These are phyloP conservation scores for Sturnira hondurensis DNA, from an alignment of 2,113 vertebrate species.

Conservation along the genomic window DNA sequence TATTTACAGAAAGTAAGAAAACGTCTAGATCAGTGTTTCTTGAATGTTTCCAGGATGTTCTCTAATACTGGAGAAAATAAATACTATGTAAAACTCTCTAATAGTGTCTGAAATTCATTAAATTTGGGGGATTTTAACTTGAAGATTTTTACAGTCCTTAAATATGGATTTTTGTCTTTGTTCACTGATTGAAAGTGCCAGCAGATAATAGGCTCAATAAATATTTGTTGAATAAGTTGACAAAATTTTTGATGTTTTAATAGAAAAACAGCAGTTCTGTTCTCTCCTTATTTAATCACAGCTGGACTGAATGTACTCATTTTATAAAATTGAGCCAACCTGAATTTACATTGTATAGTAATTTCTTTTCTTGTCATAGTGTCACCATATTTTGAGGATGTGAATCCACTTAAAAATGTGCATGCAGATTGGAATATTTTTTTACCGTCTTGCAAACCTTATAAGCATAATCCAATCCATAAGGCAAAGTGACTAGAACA, in stretches of 20 bases:
- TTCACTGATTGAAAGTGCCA: background rate
- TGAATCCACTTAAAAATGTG: background rate
- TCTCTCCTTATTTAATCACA: background rate
- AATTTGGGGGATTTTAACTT: background rate
- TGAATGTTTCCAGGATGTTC: background rate
- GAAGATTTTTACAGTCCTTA: background rate
- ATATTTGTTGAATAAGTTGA: background rate
- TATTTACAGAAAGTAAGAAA: background rate
- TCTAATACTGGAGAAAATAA: background rate
- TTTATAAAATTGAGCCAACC: background rate
- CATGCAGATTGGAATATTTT: background rate
- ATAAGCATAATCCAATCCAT: background rate
- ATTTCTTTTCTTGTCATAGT: background rate
- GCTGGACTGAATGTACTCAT: background rate
- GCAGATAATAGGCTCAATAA: background rate
- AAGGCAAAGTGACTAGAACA: background rate
- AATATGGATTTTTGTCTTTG: background rate
- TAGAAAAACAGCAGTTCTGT: background rate
- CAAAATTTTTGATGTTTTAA: background rate
- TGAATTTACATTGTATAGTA: background rate
- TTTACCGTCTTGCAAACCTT: background rate
- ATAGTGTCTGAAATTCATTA: background rate
- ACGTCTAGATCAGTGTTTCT: background rate
- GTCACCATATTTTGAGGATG: background rate
- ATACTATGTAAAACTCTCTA: background rate